phyloP scores from a whole-genome alignment of 2,888 invertebrate genomes.

The Harpalus rufipes region DNA sequence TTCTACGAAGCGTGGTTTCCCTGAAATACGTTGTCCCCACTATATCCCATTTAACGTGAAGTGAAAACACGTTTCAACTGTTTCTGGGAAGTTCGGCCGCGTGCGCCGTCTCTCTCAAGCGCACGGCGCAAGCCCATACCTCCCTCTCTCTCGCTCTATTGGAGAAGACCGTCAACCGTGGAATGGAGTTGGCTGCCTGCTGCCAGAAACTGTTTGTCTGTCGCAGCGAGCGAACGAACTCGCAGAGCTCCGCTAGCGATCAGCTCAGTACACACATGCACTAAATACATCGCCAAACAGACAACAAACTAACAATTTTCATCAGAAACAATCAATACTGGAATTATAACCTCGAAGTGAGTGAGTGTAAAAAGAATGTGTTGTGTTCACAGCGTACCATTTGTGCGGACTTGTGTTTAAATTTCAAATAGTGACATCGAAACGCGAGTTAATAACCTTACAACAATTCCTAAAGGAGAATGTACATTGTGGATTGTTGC shows the following conservation, averaged over 20 bases:
- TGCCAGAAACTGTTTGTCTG: slow-evolving; percentile 62
- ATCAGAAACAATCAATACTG: slow-evolving; percentile 43
- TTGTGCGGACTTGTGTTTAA: slow-evolving; percentile 53
- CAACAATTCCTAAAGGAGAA: slow-evolving; percentile 41
- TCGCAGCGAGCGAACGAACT: slow-evolving; percentile 37
- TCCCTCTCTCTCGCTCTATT: slow-evolving; percentile 66
- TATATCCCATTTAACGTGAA: slow-evolving; percentile 73
- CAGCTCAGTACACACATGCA: slow-evolving; percentile 26
- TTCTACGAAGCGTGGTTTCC: slow-evolving; percentile 76
- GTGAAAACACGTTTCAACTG: slow-evolving; percentile 76
- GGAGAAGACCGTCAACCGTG: slow-evolving; percentile 56
- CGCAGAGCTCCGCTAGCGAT: slow-evolving; percentile 33
- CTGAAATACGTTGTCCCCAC: slow-evolving; percentile 73
- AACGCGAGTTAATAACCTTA: slow-evolving; percentile 37
- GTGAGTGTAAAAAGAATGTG: slow-evolving; percentile 53
- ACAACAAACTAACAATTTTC: slow-evolving; percentile 12
- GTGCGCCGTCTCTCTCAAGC: slow-evolving; percentile 66
- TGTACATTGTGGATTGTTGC: slow-evolving; percentile 42
- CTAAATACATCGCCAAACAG: slow-evolving; percentile 22
- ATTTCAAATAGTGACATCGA: slow-evolving; percentile 45
- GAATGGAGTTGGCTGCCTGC: slow-evolving; percentile 53
- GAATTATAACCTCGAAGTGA: slow-evolving; percentile 55
- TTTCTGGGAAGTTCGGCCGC: slow-evolving; percentile 73
- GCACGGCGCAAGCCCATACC: slow-evolving; percentile 40
- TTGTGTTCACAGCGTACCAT: slow-evolving; percentile 25